phyloP scores from a whole-genome alignment of 2,888 invertebrate genomes.

The Agrypnus murinus region DNA sequence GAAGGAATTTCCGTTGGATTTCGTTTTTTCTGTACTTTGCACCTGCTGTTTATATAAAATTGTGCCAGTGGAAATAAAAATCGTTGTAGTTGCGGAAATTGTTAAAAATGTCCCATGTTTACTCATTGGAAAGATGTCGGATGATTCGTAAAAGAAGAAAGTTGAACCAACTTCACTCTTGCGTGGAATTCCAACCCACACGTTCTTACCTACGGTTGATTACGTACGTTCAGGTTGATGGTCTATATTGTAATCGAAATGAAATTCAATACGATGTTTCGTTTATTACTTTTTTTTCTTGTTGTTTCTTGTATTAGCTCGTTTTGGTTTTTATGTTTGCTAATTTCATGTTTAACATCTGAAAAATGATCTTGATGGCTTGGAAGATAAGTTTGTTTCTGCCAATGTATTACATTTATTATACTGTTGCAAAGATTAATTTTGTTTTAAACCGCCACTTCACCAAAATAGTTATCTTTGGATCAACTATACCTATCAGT shows the following conservation, averaged over 20 bases:
- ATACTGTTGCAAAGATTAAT: no score
- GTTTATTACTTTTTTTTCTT: neutral
- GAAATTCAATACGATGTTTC: constrained; percentile 5
- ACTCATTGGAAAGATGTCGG: constrained; percentile 9
- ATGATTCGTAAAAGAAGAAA: constrained; percentile 15
- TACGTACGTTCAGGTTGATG: constrained; percentile 12
- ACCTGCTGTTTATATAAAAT: constrained; percentile 10
- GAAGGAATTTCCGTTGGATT: constrained; percentile 6
- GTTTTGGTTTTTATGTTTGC: neutral
- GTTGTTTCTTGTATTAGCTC: neutral
- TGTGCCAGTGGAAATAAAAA: neutral
- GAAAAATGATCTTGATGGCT: no score
- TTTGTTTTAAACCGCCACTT: no score
- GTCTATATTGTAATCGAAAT: neutral
- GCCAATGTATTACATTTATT: no score
- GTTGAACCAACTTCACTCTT: constrained; percentile 32
- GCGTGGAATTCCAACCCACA: constrained; percentile 38
- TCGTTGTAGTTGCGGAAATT: neutral
- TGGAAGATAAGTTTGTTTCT: no score
- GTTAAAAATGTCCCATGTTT: neutral
- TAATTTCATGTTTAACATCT: no score
- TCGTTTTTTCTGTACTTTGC: neutral
- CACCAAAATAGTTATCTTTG: no score
- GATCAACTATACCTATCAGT: no score
- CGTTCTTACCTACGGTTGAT: constrained; percentile 24